A percentile compares a stretch with the other conserved stretches of the same genome.
These are phyloP conservation scores for Macrosteles quadrilineatus DNA, from an alignment of 1,140 invertebrate species.

Conservation along the genomic window DNA sequence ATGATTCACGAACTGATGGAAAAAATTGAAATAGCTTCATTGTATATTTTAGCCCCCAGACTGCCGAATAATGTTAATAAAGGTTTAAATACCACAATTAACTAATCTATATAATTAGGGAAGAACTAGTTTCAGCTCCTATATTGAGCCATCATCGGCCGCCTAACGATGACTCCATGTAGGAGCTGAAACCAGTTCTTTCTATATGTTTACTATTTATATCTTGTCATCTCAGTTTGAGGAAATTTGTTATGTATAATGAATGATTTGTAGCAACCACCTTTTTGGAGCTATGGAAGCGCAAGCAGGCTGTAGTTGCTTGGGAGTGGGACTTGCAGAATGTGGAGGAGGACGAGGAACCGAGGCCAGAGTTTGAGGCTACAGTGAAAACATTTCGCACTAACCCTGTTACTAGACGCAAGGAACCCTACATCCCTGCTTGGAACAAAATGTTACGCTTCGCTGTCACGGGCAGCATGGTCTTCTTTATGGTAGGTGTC, in stretches of 20 bases:
- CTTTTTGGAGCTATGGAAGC: conserved; percentile 92
- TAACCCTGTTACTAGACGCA: conserved; percentile 72
- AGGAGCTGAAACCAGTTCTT: too few relatives aligned
- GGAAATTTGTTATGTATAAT: conserved; percentile 26
- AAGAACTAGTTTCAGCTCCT: too few relatives aligned
- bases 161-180: too few relatives aligned
- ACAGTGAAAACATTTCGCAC: conserved; percentile 81
- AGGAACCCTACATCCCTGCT: conserved; percentile 80
- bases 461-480: conserved; percentile 73
- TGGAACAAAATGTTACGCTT: conserved; percentile 73
- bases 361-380: conserved; percentile 84
- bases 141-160: too few relatives aligned
- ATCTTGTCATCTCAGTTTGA: too few relatives aligned
- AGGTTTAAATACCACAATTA: too few relatives aligned
- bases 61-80: too few relatives aligned
- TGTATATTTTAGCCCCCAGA: too few relatives aligned
- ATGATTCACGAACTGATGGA: too few relatives aligned
- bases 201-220: too few relatives aligned
- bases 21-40: too few relatives aligned
- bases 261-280: conserved; percentile 77
- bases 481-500: conserved; percentile 78
- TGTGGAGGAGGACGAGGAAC: conserved; percentile 80
- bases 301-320: conserved; percentile 79
- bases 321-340: conserved; percentile 93
- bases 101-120: too few relatives aligned